Evolutionary conservation across 2,888 invertebrate species (phyloP).

Genomic region (Metopia argyrocephala): DNA sequence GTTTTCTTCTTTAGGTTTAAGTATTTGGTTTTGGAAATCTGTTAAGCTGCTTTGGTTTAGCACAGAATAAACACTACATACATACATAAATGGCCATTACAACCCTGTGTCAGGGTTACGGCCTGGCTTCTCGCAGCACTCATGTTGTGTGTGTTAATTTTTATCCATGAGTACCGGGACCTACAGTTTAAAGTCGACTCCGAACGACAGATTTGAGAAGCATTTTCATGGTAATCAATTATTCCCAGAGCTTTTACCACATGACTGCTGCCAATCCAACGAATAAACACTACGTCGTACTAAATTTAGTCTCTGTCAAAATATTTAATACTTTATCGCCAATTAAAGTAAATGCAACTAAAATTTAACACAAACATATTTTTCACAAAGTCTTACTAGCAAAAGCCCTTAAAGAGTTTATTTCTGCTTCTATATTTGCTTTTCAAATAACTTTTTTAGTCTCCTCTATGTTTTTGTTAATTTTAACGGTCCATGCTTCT

Average conservation of each 20-base stretch:
- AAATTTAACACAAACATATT: background rate
- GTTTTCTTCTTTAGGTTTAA: conserved; percentile 6
- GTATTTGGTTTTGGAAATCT: conserved; percentile 9
- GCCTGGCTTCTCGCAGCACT: no score
- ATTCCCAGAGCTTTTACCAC: no score
- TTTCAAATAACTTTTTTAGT: conserved; percentile 17
- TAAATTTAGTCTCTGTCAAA: conserved; percentile 18
- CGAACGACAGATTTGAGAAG: no score
- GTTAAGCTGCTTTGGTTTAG: conserved; percentile 8
- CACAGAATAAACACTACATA: no score
- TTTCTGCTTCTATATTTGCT: conserved; percentile 2
- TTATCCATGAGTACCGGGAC: no score
- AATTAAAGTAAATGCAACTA: conserved; percentile 8
- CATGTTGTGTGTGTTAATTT: no score
- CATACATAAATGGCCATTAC: no score
- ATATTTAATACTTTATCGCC: conserved; percentile 19
- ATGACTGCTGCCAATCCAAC: no score
- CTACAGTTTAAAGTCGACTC: no score
- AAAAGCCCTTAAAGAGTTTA: background rate
- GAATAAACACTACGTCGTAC: background rate
- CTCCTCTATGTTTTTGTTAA: conserved; percentile 14
- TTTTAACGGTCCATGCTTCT: conserved; percentile 1
- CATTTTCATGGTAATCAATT: no score
- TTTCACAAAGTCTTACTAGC: background rate
- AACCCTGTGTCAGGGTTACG: no score